These are phyloP conservation scores for Ammodytes dubius DNA, from an alignment of 2,113 vertebrate genomes.

Conservation along the genomic window DNA sequence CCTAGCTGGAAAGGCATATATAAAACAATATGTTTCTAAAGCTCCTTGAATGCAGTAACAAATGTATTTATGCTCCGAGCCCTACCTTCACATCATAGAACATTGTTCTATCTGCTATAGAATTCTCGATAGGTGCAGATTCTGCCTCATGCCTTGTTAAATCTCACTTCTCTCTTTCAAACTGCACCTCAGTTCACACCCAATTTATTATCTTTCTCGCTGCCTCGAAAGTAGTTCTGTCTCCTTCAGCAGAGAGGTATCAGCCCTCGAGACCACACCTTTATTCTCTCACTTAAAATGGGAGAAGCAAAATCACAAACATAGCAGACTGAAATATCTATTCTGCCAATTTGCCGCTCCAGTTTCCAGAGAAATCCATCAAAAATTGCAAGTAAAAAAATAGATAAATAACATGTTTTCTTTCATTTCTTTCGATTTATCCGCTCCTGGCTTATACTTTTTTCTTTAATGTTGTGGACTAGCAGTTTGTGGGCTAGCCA, in stretches of 20 bases:
- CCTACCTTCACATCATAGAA: slow-evolving; percentile 19
- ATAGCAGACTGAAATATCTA: slow-evolving; percentile 22
- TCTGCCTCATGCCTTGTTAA: slow-evolving; percentile 26
- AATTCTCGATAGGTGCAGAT: slow-evolving; percentile 2
- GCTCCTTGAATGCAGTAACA: neutral
- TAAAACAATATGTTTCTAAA: slow-evolving; percentile 8
- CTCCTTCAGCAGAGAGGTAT: slow-evolving; percentile 35
- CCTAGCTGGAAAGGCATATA: neutral
- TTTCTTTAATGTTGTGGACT: neutral
- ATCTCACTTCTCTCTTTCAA: slow-evolving; percentile 45
- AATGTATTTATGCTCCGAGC: slow-evolving; percentile 7
- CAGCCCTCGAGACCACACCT: slow-evolving; percentile 36
- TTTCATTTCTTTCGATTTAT: slow-evolving; percentile 28
- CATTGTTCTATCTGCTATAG: slow-evolving; percentile 13
- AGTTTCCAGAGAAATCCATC: slow-evolving; percentile 41
- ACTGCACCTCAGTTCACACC: slow-evolving; percentile 32
- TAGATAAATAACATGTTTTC: neutral
- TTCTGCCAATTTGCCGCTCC: slow-evolving; percentile 41
- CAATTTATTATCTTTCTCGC: slow-evolving; percentile 39
- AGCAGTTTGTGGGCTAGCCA: slow-evolving; percentile 6
- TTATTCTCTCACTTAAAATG: slow-evolving; percentile 27
- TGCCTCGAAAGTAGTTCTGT: slow-evolving; percentile 23
- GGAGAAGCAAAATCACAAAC: slow-evolving; percentile 22
- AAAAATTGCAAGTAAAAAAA: slow-evolving; percentile 21
- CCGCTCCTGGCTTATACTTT: neutral